Base-by-base conservation (phyloP, 2,888 invertebrate species). In the Andrena hattorfiana region DNA sequence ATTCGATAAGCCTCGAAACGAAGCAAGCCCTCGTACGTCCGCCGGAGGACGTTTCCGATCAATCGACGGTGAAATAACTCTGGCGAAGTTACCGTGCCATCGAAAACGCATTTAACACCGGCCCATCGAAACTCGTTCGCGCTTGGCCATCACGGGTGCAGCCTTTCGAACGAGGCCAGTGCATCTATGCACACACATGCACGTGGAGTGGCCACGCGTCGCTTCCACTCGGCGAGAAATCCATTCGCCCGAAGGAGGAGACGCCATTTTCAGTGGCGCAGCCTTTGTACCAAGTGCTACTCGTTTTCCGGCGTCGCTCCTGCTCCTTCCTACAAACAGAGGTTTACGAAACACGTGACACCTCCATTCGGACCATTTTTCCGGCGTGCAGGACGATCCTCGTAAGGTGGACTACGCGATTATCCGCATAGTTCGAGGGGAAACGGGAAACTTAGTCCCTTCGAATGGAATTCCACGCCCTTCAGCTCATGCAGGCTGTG, bases 261-360 rank as follows among this genome's bases (percentile, higher is more conserved):
- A 83, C 79, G 87, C 79, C 85, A 88, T 88, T 88, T 88, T 86
- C 88, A 78, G 70, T 60, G 79, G 67, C 76, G n/a, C 78, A 54
- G 83, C 77, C 83, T 88, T 88, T 87, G 81, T 78, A 82, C 78
- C 86, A 89, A 90, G 86, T 85, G 79, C 87, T 86, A 87, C 86
- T 85, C 89, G 85, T 90, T 89, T 85, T 72, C 84, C 62, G 85
- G 80, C 80, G 85, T 81, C 85, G 74, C 66, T 69, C 80, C 83
- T 81, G 59, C 83, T 77, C 84, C 73, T 60, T 56, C 49, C 69
- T 28, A 32, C 56, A 20, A 13, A 23, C n/a, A 42, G 62, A 77
- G 59, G 76, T 76, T 70, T 74, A 74, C 75, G 63, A 26, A 48
- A 67, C 51, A 28, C 51, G 48, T 16, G 59, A n/a, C 67, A 26